Conservation (phyloP, 2,888 invertebrate species). For the Ypsolopha sequella region DNA sequence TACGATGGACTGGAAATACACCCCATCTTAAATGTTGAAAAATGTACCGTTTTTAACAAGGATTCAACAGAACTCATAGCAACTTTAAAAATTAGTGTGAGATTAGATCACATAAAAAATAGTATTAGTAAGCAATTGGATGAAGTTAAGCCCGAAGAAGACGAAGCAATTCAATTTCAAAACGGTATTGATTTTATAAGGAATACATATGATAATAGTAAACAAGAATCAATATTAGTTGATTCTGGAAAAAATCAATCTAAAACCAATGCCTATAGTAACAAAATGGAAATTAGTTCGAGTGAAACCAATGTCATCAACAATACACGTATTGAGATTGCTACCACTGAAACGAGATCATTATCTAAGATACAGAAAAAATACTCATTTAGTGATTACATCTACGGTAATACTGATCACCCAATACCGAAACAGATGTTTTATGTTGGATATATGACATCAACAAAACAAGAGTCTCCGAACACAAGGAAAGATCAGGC, state of each 20-base stretch:
- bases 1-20: background rate
- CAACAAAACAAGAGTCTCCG: background rate
- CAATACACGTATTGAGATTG: no score
- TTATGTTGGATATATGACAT: background rate
- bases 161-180: no score
- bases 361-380: no score
- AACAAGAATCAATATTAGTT: no score
- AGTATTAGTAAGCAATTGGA: constrained; percentile 14
- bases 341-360: no score
- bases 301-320: no score
- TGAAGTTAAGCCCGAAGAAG: no score
- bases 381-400: background rate
- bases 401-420: background rate
- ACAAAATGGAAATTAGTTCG: no score
- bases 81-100: constrained; percentile 4
- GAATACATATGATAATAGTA: no score
- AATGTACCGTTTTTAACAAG: constrained; percentile 16
- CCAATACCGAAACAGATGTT: background rate
- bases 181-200: no score
- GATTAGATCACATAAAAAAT: constrained; percentile 25
- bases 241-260: no score
- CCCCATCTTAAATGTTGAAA: constrained; percentile 16
- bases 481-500: background rate
- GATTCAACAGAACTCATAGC: constrained; percentile 36
- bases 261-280: no score